phyloP scores from a whole-genome alignment of 2,797 vertebrate genomes.

The Babyrousa celebensis region DNA sequence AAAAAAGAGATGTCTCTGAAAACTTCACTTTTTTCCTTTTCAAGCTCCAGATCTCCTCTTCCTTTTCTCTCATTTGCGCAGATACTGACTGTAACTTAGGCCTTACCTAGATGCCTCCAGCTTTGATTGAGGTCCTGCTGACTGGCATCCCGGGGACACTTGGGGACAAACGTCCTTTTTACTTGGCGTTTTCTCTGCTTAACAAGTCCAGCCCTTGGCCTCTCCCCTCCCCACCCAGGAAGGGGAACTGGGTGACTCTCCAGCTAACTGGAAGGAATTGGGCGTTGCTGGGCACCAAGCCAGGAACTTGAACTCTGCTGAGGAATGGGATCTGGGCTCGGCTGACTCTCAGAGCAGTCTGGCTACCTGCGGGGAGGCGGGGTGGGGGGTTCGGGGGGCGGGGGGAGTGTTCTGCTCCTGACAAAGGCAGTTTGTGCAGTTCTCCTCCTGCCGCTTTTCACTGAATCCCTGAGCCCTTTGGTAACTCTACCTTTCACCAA shows the following conservation, averaged over 20 bases:
- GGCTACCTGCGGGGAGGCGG: background rate
- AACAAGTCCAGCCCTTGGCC: background rate
- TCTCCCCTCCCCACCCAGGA: background rate
- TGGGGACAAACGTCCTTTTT: background rate
- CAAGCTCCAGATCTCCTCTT: background rate
- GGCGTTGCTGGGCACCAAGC: constrained; percentile 45
- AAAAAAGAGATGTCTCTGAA: background rate
- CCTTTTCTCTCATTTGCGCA: background rate
- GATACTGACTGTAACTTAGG: background rate
- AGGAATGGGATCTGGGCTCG: constrained; percentile 66
- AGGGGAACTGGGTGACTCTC: background rate
- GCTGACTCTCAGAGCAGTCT: background rate
- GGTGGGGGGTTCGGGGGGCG: background rate
- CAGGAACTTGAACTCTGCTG: constrained; percentile 67
- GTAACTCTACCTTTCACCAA: constrained; percentile 60
- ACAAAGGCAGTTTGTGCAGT: constrained; percentile 71
- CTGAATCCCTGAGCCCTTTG: background rate
- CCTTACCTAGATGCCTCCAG: background rate
- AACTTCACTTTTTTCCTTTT: background rate
- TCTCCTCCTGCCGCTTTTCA: constrained; percentile 43
- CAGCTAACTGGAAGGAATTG: constrained; percentile 74
- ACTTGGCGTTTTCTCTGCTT: constrained; percentile 34
- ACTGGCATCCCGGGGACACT: background rate
- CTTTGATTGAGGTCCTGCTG: background rate
- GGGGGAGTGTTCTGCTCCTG: background rate